Conservation (phyloP, 2,888 invertebrate species). For the Coelogynopora nodosa region DNA sequence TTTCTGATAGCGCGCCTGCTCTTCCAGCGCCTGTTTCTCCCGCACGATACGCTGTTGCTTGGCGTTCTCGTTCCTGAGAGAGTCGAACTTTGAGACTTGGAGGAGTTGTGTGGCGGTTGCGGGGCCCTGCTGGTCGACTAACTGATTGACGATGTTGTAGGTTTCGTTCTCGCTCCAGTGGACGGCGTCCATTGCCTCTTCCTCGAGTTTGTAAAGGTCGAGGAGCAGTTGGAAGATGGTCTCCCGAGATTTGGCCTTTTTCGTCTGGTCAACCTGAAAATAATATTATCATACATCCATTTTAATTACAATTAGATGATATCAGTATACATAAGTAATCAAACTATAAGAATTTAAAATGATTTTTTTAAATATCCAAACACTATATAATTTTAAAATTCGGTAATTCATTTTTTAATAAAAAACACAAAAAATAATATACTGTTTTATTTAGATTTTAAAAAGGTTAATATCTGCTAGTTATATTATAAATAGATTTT, state of each 20-base stretch:
- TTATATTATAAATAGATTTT: no score
- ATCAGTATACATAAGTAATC: no score
- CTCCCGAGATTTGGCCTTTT: not conserved
- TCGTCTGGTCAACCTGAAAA: not conserved
- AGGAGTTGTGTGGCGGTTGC: no score
- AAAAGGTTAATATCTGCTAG: no score
- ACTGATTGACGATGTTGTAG: conserved; percentile 9
- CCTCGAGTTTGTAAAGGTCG: not conserved
- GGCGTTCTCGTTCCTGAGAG: conserved; percentile 61
- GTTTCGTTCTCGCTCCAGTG: conserved; percentile 38
- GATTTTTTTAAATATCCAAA: no score
- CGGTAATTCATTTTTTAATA: no score
- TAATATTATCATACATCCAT: no score
- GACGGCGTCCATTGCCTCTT: conserved; percentile 1
- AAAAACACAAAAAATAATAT: no score
- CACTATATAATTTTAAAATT: no score
- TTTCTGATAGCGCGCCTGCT: conserved; percentile 59
- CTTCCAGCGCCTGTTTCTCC: conserved; percentile 54
- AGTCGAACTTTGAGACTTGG: conserved; percentile 61
- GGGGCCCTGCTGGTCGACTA: not conserved
- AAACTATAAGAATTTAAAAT: no score
- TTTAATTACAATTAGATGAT: no score
- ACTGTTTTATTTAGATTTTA: no score
- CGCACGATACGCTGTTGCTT: conserved; percentile 55
- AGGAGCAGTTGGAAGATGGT: conserved; percentile 3